Evolutionary conservation across 2,888 invertebrate genomes (phyloP).

Genomic region (Eurytoma adleriae): DNA sequence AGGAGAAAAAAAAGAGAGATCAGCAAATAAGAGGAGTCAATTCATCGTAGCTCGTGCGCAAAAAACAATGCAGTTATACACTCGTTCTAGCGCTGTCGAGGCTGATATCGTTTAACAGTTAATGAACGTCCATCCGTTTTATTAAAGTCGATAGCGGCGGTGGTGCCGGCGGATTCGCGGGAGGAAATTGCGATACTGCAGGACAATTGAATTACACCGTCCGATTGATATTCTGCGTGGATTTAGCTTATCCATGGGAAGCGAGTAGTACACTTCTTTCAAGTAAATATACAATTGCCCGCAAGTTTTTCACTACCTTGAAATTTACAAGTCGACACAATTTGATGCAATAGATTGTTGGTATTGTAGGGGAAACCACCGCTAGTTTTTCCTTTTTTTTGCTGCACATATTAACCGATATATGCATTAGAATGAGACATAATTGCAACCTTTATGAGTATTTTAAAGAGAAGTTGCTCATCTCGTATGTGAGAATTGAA

Average conservation of each 20-base stretch:
- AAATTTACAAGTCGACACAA: too few relatives aligned
- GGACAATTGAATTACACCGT: slow-evolving; percentile 29
- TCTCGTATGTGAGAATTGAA: too few relatives aligned
- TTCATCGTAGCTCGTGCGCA: neutral
- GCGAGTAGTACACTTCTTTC: too few relatives aligned
- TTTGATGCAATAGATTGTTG: too few relatives aligned
- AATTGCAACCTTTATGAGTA: neutral
- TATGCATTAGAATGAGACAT: too few relatives aligned
- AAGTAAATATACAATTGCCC: too few relatives aligned
- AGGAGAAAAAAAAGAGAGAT: neutral
- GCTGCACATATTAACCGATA: too few relatives aligned
- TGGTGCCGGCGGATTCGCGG: neutral
- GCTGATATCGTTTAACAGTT: slow-evolving; percentile 45
- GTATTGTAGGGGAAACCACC: too few relatives aligned
- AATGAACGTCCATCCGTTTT: slow-evolving; percentile 29
- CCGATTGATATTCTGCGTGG: neutral
- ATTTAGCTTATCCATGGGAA: slow-evolving; percentile 13
- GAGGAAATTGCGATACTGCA: neutral
- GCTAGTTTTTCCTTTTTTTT: too few relatives aligned
- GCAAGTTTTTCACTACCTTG: too few relatives aligned
- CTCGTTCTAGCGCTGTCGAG: slow-evolving; percentile 9
- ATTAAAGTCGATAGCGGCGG: slow-evolving; percentile 17
- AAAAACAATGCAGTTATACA: slow-evolving; percentile 16
- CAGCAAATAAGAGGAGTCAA: neutral
- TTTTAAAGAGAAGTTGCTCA: neutral